Percentiles rank a stretch among this genome's conserved stretches.
Evolutionary conservation across 2,797 vertebrate genomes (phyloP).

Genomic region (Podargus strigoides): DNA sequence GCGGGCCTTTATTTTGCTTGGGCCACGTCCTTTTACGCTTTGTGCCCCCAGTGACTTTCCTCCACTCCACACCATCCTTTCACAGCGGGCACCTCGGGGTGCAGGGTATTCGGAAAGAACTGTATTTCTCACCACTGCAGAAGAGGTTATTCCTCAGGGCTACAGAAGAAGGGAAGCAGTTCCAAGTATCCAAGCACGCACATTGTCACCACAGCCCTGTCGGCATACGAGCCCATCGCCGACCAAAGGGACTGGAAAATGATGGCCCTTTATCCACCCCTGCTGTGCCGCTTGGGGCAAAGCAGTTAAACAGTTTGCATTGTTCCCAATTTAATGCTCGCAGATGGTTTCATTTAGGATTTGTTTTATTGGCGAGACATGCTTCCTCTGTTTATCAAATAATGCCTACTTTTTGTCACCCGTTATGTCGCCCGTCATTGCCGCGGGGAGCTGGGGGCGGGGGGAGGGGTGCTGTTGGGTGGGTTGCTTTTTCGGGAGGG

Average conservation of each 20-base stretch:
- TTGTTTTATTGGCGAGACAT: conserved; percentile 27
- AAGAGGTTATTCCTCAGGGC: background rate
- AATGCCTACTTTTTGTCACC: conserved; percentile 2
- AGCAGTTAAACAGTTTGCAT: background rate
- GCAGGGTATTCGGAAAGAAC: background rate
- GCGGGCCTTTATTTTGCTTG: background rate
- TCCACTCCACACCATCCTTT: background rate
- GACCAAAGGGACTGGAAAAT: conserved; percentile 20
- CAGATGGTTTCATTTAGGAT: conserved; percentile 41
- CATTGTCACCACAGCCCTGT: background rate
- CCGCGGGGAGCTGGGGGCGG: background rate
- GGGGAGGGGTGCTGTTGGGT: background rate
- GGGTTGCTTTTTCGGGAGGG: background rate
- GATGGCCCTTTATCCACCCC: background rate
- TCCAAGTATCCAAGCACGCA: background rate
- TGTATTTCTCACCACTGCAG: background rate
- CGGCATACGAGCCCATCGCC: background rate
- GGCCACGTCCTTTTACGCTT: background rate
- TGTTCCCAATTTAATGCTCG: background rate
- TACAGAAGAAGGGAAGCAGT: background rate
- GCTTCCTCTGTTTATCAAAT: conserved; percentile 36
- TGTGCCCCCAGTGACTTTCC: background rate
- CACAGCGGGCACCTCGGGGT: background rate
- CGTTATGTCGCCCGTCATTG: background rate
- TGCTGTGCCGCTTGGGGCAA: conserved; percentile 2